Evolutionary conservation across 2,888 invertebrate species (phyloP).

Genomic region (Hyppa rectilinea): DNA sequence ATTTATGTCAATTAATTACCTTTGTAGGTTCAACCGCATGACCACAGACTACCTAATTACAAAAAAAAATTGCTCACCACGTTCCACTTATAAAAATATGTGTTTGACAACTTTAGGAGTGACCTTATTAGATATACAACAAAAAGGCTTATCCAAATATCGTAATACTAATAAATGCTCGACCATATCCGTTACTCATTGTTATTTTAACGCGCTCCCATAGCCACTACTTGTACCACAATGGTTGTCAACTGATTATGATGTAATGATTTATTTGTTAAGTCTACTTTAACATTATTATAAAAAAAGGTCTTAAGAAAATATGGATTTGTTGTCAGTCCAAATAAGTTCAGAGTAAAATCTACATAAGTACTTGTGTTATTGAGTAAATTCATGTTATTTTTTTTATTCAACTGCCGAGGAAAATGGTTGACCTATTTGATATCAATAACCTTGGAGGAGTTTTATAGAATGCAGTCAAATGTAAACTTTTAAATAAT

Average conservation of each 20-base stretch:
- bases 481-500: neutral
- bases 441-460: neutral
- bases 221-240: constrained; percentile 18
- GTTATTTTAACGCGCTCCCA: constrained; percentile 37
- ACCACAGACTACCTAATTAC: neutral
- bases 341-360: constrained; percentile 21
- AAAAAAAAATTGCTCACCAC: constrained; percentile 13
- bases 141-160: constrained; percentile 43
- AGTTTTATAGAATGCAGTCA: neutral
- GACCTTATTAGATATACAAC: constrained; percentile 38
- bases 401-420: neutral
- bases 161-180: constrained; percentile 21
- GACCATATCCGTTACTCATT: constrained; percentile 24
- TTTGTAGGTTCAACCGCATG: too few relatives aligned
- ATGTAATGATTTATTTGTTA: constrained; percentile 35
- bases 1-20: too few relatives aligned
- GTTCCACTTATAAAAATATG: neutral
- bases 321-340: constrained; percentile 5
- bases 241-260: constrained; percentile 33
- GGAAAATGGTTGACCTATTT: neutral
- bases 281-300: constrained; percentile 7
- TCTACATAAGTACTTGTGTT: neutral
- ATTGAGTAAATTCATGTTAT: neutral
- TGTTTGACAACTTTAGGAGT: constrained; percentile 40
- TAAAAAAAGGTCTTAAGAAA: neutral